These are phyloP conservation scores for Solenopsis fugax DNA, from an alignment of 1,140 invertebrate genomes.

Conservation along the genomic window DNA sequence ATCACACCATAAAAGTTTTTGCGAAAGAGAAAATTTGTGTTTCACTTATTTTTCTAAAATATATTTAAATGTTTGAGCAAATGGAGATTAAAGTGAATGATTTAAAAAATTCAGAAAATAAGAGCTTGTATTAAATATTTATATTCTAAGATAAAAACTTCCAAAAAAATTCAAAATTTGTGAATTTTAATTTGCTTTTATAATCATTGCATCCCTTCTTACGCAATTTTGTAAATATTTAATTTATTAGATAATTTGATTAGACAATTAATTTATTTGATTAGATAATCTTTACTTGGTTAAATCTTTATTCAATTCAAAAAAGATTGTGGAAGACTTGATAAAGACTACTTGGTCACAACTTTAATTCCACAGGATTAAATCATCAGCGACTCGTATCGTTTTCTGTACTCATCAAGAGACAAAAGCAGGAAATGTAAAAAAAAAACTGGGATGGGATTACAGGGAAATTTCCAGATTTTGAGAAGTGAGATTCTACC, in stretches of 20 bases:
- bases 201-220: background rate
- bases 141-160: background rate
- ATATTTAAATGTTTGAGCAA: background rate
- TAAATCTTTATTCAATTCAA: background rate
- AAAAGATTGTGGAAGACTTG: background rate
- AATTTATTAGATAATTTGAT: background rate
- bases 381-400: too few species aligned
- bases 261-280: background rate
- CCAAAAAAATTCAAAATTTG: background rate
- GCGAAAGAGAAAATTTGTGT: background rate
- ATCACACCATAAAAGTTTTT: background rate
- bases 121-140: background rate
- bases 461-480: too few species aligned
- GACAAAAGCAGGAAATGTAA: background rate
- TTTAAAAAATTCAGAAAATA: background rate
- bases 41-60: background rate
- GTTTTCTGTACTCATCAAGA: background rate
- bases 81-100: background rate
- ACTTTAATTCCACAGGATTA: background rate
- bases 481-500: conserved; percentile 80
- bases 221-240: background rate
- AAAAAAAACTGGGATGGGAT: background rate
- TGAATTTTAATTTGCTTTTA: background rate
- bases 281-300: background rate
- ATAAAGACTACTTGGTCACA: background rate